Conservation (phyloP, 2,797 vertebrate genomes). For the Onychomys torridus region DNA sequence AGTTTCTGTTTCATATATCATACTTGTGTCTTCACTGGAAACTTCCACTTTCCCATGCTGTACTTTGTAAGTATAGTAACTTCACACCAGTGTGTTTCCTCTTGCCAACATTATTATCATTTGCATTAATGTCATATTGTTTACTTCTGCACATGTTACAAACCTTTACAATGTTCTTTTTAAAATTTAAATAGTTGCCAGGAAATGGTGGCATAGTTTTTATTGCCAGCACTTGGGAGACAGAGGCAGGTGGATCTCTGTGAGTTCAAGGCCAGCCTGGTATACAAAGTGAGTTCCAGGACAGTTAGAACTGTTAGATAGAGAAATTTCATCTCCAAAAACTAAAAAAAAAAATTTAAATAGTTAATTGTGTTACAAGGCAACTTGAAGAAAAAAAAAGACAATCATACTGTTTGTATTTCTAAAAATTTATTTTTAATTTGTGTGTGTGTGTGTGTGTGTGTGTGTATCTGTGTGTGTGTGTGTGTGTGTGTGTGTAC, state of each 20-base stretch:
- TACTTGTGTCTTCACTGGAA: background rate
- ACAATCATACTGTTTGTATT: background rate
- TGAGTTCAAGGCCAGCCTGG: too few relatives aligned
- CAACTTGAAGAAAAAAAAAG: background rate
- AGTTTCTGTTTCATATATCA: background rate
- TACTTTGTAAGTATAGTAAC: background rate
- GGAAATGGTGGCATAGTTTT: too few relatives aligned
- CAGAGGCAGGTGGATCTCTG: too few relatives aligned
- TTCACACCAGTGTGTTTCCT: background rate
- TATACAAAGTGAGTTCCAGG: too few relatives aligned
- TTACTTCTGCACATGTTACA: background rate
- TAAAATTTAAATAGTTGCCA: background rate
- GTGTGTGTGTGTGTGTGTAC: too few relatives aligned
- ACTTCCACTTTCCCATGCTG: background rate
- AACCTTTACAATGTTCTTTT: background rate
- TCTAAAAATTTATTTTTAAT: background rate
- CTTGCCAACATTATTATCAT: background rate
- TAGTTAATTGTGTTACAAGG: background rate
- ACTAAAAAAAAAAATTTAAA: too few relatives aligned
- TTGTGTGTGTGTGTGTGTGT: background rate
- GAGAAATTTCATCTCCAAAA: too few relatives aligned
- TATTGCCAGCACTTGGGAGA: too few relatives aligned
- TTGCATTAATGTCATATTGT: background rate
- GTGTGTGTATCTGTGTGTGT: background rate
- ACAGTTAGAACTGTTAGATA: too few relatives aligned